phyloP scores from a whole-genome alignment of 2,888 invertebrate species.

The Drepanosiphum platanoidis region DNA sequence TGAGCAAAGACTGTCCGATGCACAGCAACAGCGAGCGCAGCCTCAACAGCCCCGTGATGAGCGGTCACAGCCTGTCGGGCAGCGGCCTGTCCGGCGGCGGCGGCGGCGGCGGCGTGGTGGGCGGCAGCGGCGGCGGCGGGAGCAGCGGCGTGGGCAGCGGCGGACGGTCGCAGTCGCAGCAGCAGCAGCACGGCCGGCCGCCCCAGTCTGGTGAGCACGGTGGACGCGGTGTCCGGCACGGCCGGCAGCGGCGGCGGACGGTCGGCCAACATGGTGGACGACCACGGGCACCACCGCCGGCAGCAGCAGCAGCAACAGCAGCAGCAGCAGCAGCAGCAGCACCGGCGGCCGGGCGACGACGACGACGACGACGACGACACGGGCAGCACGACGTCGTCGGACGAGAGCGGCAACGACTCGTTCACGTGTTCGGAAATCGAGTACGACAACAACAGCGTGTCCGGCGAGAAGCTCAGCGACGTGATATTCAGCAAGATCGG shows the following conservation, averaged over 20 bases:
- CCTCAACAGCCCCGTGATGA: slow-evolving; percentile 91
- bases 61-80: slow-evolving; percentile 84
- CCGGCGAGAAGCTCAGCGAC: slow-evolving; percentile 79
- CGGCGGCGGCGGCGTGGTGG: slow-evolving; percentile 71
- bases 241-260: slow-evolving; percentile 69
- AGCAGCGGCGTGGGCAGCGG: slow-evolving; percentile 34
- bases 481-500: slow-evolving; percentile 71
- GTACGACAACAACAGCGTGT: slow-evolving; percentile 89
- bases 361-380: slow-evolving; percentile 64
- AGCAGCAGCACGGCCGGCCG: slow-evolving; percentile 70
- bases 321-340: slow-evolving; percentile 78
- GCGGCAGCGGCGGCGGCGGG: background rate
- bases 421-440: slow-evolving; percentile 98
- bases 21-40: slow-evolving; percentile 92
- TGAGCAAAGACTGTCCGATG: slow-evolving; percentile 82
- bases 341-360: slow-evolving; percentile 65
- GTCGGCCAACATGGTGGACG: slow-evolving; percentile 66
- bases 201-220: slow-evolving; percentile 85
- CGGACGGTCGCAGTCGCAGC: slow-evolving; percentile 67
- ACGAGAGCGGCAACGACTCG: slow-evolving; percentile 93
- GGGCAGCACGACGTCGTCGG: slow-evolving; percentile 87
- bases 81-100: slow-evolving; percentile 79
- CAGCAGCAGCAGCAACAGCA: slow-evolving; percentile 77
- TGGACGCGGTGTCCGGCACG: slow-evolving; percentile 93
- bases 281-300: slow-evolving; percentile 76